phyloP scores from a whole-genome alignment of 1,140 invertebrate genomes.

The Drosophila bifasciata region DNA sequence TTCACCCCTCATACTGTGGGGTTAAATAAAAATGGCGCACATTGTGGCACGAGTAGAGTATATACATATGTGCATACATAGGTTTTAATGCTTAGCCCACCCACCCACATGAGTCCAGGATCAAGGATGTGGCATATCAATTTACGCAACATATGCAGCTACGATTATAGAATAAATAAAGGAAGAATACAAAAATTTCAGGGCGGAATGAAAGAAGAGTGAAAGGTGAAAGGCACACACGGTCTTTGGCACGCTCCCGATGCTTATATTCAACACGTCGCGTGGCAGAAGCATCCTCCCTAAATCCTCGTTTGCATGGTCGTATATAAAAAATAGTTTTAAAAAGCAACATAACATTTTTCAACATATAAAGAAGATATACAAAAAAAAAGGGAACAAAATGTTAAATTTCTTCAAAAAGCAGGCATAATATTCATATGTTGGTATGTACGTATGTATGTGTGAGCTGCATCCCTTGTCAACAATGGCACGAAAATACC shows the following conservation, averaged over 20 bases:
- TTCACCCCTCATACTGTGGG: slow-evolving; percentile 53
- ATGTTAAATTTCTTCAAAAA: slow-evolving; percentile 62
- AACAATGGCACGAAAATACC: slow-evolving; percentile 80
- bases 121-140: slow-evolving; percentile 61
- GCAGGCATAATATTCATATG: slow-evolving; percentile 52
- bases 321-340: slow-evolving; percentile 57
- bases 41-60: slow-evolving; percentile 18
- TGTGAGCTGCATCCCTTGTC: slow-evolving; percentile 75
- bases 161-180: slow-evolving; percentile 53
- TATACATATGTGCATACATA: slow-evolving; percentile 29
- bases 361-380: slow-evolving; percentile 23
- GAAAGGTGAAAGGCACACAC: slow-evolving; percentile 36
- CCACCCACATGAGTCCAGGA: slow-evolving; percentile 10
- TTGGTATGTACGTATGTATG: slow-evolving; percentile 7
- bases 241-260: slow-evolving; percentile 43
- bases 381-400: slow-evolving; percentile 43
- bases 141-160: slow-evolving; percentile 80
- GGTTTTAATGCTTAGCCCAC: slow-evolving; percentile 1
- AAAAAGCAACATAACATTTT: slow-evolving; percentile 50
- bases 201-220: slow-evolving; percentile 44
- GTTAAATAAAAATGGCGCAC: slow-evolving; percentile 77
- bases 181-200: slow-evolving; percentile 30
- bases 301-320: slow-evolving; percentile 41
- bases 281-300: slow-evolving; percentile 69
- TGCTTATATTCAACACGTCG: slow-evolving; percentile 49